Base-by-base conservation (phyloP, 30 jellyfish, hydroid and myxozoan genomes). In the Hydractinia echinata region DNA sequence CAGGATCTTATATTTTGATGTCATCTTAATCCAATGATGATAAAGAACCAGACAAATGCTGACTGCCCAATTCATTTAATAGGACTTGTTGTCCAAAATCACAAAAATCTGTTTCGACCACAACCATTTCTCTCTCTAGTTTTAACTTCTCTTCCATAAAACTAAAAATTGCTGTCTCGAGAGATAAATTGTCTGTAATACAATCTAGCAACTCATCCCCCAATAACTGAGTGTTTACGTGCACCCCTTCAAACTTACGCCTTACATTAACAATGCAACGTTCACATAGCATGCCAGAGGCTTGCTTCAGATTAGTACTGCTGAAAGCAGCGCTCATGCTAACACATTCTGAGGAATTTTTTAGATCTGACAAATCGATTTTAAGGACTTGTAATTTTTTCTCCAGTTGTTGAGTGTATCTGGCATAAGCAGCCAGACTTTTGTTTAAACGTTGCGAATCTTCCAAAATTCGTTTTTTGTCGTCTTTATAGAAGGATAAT, bases 121-220 rank as follows among this genome's bases (percentile, higher is more conserved):
- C 74, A 83, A 61, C 81, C 62, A 88, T 79, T 73, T 94, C 96
- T 54, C 85, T 96, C 83, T 94, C 97, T 19, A 94, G 76, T 20
- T 83, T 72, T 68, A 92, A 72, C 72, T 82, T 87, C 83, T 94
- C 96, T 55, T 94, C 97, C 69, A 94, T 82, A 61, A 94, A 94
- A 10, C 94, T 94, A 81, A 94, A 72, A 19, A 94, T 94, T 54
- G 99, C 99, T 20, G 99, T 83, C 79, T 94, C 97, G 53, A 94
- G 66, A 9, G 99, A 87, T 84, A 94, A 71, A 66, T 94, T 94
- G 71, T 94, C 99, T 5, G 81, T 92, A 13, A 94, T 94, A 67
- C 99, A 94, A 79, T 94, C 99, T 51, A 94, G 87, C 82, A 94
- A 66, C 60, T 94, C 99, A 15, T 88, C 94, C 4, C 99, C 99